Base-by-base conservation (phyloP, 2,113 vertebrate species). In the Strix aluco region DNA sequence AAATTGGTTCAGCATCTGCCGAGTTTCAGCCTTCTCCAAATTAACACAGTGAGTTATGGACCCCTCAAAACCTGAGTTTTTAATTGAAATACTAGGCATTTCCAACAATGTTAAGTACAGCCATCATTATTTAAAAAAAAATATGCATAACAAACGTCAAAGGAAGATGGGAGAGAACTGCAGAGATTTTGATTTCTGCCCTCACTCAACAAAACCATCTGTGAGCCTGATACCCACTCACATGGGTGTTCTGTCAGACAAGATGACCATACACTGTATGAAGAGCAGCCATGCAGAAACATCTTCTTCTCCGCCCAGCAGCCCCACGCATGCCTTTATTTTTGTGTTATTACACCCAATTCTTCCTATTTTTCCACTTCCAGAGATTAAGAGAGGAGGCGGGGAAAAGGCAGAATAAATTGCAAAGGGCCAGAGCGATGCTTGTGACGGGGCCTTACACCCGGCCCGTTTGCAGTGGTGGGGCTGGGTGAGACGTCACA, bases 31-130 rank as follows among this genome's bases (percentile, higher is more conserved):
- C 44, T 61, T n/a, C 77, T 69, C 36, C 83, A 91, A 89, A 84
- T 77, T 44, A 88, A 86, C 32, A n/a, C 11, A 20, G 40, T 51
- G 58, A 97, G 42, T 94, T 92, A 94, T 19, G 19, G 91, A 95
- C 82, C 66, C 52, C 67, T 79, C 82, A 86, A 77, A 96, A 80
- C 42, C 8, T 8, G 25, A 67, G 58, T 17, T 75, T 80, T 92
- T 95, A 78, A 93, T 85, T 81, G 90, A 88, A 93, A 63, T 9
- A 26, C 9, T 1, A 52, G 44, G 38, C 7, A 9, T 30, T 63
- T 71, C 51, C 40, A 72, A 52, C 5, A 10, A n/a, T 27, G 59
- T 26, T 74, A 81, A 83, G 49, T 46, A 47, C 2, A 4, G 51
- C 44, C 66, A 65, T 6, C 5, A 25, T 69, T 75, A 88, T 54